Evolutionary conservation across 2,888 invertebrate genomes (phyloP), one percentile per base, ranked within the genome.

Genomic region (Penaeus monodon): DNA sequence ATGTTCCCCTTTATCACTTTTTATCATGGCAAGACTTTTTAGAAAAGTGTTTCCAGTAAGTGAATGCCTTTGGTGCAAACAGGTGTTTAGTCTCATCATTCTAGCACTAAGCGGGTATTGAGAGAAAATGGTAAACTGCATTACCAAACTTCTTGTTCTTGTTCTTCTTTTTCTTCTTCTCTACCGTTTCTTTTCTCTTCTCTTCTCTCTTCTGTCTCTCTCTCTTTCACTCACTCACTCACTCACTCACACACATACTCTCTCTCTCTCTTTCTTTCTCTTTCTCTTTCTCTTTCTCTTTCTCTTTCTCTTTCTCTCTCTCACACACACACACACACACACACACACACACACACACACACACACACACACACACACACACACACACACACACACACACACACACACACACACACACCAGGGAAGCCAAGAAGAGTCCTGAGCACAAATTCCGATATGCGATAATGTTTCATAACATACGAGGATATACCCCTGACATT

Each of bases 271-370:
- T n/a, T 24, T 33, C 66, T 38, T 68, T 44, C 27, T 29, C 68
- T 66, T n/a, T 80, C 33, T 65, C 80, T 14, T 38, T 38, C 66
- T 33, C 38, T 7, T 38, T 65, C 33, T 4, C 66, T 66, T 66
- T 38, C 64, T 80, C 81, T 44, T 68, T 81, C 81, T 68, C 68
- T 81, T 49, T 44, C 68, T 66, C 68, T 68, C 73, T 73, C 82
- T 22, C n/a, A 20, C 82, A 33, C 82, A 2, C 68, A 17, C 68
- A 17, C 68, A 17, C 68, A 68, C 68, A 17, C 68, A 68, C 68
- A 17, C 68, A 68, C 68, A 17, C 68, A 68, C 68, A 17, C 68
- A 68, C 68, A 17, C 68, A 68, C 68, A 17, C 68, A 68, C 68
- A 17, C 68, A 68, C 68, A 17, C 68, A 68, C 68, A 17, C 68